Percentiles rank a stretch among this genome's conserved stretches.
These are phyloP conservation scores for Drosophila eugracilis DNA, from an alignment of 1,140 invertebrate genomes.

Conservation along the genomic window DNA sequence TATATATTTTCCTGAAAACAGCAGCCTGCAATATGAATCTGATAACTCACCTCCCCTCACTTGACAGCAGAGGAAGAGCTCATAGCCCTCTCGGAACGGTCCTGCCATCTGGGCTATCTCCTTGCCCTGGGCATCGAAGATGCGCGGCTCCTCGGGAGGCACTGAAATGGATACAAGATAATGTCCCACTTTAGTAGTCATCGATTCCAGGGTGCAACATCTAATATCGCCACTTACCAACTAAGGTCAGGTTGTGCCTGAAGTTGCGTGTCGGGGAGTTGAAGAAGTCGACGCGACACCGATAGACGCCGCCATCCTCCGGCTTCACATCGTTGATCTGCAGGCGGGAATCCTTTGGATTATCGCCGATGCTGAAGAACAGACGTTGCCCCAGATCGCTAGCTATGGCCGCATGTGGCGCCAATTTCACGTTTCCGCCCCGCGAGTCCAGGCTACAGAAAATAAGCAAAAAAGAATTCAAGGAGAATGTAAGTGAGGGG, in stretches of 20 bases:
- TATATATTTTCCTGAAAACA: background rate
- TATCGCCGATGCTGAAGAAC: slow-evolving; percentile 90
- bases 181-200: background rate
- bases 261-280: slow-evolving; percentile 94
- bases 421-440: slow-evolving; percentile 87
- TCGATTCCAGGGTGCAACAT: background rate
- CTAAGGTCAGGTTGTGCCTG: slow-evolving; percentile 92
- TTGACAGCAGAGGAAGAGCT: slow-evolving; percentile 92
- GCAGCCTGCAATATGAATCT: background rate
- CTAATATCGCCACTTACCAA: slow-evolving; percentile 88
- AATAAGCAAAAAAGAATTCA: slow-evolving; percentile 65
- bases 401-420: slow-evolving; percentile 90
- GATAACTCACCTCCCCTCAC: slow-evolving; percentile 91
- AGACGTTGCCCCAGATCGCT: slow-evolving; percentile 90
- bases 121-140: slow-evolving; percentile 92
- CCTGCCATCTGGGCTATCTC: slow-evolving; percentile 91
- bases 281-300: slow-evolving; percentile 93
- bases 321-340: slow-evolving; percentile 90
- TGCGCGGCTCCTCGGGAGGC: slow-evolving; percentile 90
- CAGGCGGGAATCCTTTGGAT: slow-evolving; percentile 89
- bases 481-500: slow-evolving; percentile 49
- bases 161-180: slow-evolving; percentile 86
- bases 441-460: slow-evolving; percentile 90
- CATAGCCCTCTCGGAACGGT: slow-evolving; percentile 93
- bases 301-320: slow-evolving; percentile 91